phyloP scores from a whole-genome alignment of 2,888 invertebrate genomes.

The Miltochrista miniata region DNA sequence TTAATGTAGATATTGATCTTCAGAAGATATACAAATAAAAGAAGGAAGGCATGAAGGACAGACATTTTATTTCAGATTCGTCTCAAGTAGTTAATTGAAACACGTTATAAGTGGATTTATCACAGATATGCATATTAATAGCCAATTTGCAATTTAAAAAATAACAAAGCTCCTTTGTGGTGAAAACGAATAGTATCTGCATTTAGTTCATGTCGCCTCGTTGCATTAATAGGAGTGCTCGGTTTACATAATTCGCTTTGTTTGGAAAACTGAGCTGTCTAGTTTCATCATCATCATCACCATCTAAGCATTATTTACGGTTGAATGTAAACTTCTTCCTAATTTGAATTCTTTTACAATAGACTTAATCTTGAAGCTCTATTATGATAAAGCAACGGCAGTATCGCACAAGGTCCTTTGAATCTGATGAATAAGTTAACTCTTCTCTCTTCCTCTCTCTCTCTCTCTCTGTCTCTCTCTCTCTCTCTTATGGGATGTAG shows the following conservation, averaged over 20 bases:
- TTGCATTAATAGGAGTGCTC: slow-evolving; percentile 33
- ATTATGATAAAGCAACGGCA: too few species aligned
- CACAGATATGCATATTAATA: slow-evolving; percentile 69
- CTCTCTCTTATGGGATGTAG: too few species aligned
- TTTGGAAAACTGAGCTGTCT: slow-evolving; percentile 22
- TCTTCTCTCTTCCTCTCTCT: too few species aligned
- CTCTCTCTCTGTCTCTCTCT: too few species aligned
- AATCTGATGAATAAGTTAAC: too few species aligned
- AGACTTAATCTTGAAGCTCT: too few species aligned
- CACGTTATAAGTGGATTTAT: slow-evolving; percentile 39
- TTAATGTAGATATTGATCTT: too few species aligned
- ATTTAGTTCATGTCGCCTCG: slow-evolving; percentile 38
- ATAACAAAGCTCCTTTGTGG: slow-evolving; percentile 57
- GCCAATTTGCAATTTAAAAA: slow-evolving; percentile 78
- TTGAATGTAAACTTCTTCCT: too few species aligned
- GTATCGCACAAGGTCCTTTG: too few species aligned
- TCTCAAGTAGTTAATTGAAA: neutral
- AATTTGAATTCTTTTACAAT: too few species aligned
- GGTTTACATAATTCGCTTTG: slow-evolving; percentile 32
- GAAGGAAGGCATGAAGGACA: neutral
- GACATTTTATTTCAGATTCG: neutral
- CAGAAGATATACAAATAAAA: neutral
- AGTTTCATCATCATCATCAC: slow-evolving; percentile 24
- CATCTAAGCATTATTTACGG: too few species aligned
- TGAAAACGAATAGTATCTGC: slow-evolving; percentile 43